Base-by-base conservation (phyloP, 2,888 invertebrate genomes). In the Diarsia rubi region DNA sequence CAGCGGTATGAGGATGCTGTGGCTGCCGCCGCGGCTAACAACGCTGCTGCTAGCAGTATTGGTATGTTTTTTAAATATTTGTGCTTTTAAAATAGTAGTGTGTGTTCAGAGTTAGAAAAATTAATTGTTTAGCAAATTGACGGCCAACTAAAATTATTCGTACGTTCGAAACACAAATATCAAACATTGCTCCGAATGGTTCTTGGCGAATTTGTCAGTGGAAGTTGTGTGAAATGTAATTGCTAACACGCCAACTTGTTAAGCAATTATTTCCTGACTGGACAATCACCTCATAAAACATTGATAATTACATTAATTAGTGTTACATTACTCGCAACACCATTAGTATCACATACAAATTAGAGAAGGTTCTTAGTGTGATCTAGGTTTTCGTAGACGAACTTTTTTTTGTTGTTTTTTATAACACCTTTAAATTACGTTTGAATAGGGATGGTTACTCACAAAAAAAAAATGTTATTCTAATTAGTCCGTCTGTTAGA, bases 1-100 rank as follows among this genome's bases (percentile, higher is more conserved):
- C 98, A 97, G 92, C 97, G 98, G 81, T 97, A 99, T 90, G 98
- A 98, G 89, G 98, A 98, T 94, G 99, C 99, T 2, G 98, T 98
- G 78, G 98, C 98, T 69, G 98, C 98, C 12, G 98, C 98, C 19
- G 95, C 95, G 0, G 94, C 92, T 2, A 93, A 91, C 60, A 93
- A 92, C 54, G 84, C 90, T 11, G 89, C 89, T 4, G 37, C 37
- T 37, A 37, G 37, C 6, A 88, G 86, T 44, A 86, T 93, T 11
- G 95, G 95, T 95, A 70, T 89, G 93, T 89, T 5, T 21, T 4
- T 54, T 19, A 2, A 27, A 0, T 54, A 2, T 1, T 54, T 24
- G 5, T 54, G 12, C 2, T 5, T 54, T 14, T 24, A 19, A 12
- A 44, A 44, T 14, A 11, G 37, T 75, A 44, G 14, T 64, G 19